phyloP scores from a whole-genome alignment of 2,888 invertebrate species.

The Piscicola geometra region DNA sequence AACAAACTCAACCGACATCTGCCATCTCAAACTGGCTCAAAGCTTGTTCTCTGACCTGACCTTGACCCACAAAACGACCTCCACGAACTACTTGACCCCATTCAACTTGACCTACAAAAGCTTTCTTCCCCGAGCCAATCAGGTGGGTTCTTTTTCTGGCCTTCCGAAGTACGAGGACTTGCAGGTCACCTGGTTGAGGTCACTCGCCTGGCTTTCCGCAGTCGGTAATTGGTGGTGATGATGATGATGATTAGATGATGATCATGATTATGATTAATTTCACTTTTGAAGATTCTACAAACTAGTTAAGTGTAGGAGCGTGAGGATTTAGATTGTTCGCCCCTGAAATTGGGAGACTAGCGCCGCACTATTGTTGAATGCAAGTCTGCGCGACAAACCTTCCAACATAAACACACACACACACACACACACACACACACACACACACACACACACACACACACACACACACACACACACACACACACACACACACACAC shows the following conservation, averaged over 20 bases:
- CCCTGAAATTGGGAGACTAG: too few species aligned
- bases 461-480: too few species aligned
- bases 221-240: slow-evolving; percentile 35
- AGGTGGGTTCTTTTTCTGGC: slow-evolving; percentile 43
- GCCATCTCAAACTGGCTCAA: slow-evolving; percentile 1
- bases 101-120: slow-evolving; percentile 41
- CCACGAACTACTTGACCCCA: neutral
- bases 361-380: too few species aligned
- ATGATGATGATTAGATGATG: neutral
- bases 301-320: neutral
- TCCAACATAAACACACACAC: neutral
- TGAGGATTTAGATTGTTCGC: too few species aligned
- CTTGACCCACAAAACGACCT: too few species aligned
- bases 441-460: too few species aligned
- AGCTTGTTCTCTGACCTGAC: neutral
- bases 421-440: too few species aligned
- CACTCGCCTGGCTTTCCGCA: slow-evolving; percentile 41
- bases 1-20: neutral
- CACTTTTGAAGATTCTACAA: too few species aligned
- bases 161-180: slow-evolving; percentile 42
- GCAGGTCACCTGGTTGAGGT: slow-evolving; percentile 40
- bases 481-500: too few species aligned
- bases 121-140: slow-evolving; percentile 42
- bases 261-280: slow-evolving; percentile 5
- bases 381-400: too few species aligned